These are phyloP conservation scores for Falco cherrug DNA, from an alignment of 2,797 vertebrate genomes.

Conservation along the genomic window DNA sequence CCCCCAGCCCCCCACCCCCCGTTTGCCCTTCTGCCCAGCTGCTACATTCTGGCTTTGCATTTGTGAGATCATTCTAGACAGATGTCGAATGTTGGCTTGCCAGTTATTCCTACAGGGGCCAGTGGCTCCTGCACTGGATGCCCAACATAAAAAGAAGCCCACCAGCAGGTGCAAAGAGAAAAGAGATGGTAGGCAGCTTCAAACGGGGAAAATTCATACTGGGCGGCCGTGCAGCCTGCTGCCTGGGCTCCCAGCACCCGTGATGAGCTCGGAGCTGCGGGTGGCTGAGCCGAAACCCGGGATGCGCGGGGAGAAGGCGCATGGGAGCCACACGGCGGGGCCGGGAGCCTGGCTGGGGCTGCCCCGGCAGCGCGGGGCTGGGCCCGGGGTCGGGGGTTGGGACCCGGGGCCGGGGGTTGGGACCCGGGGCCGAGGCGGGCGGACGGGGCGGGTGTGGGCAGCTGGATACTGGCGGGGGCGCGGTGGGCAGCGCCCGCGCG, in stretches of 20 bases:
- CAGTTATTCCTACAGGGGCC: neutral
- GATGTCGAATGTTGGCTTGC: neutral
- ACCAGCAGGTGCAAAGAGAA: neutral
- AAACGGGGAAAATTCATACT: neutral
- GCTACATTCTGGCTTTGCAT: too few relatives aligned
- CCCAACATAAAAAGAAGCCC: neutral
- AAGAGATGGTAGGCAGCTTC: neutral
- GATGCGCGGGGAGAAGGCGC: too few relatives aligned
- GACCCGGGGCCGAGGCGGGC: rapidly evolving
- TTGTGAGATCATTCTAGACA: neutral
- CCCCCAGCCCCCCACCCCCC: too few relatives aligned
- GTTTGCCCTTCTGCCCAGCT: neutral
- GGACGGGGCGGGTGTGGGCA: rapidly evolving
- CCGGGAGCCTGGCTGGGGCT: too few relatives aligned
- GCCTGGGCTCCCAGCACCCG: neutral
- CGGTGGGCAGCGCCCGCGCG: neutral
- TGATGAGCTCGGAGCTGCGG: neutral
- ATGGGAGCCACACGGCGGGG: too few relatives aligned
- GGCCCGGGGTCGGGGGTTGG: neutral
- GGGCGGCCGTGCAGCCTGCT: neutral
- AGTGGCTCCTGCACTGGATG: neutral
- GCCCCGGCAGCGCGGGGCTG: too few relatives aligned
- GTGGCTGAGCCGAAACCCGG: neutral
- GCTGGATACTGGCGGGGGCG: neutral
- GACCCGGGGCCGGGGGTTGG: neutral